Percentiles rank a stretch among this genome's conserved stretches.
Evolutionary conservation across 64 coral and sea anemone species (phyloP).

Genomic region (Porites lutea): DNA sequence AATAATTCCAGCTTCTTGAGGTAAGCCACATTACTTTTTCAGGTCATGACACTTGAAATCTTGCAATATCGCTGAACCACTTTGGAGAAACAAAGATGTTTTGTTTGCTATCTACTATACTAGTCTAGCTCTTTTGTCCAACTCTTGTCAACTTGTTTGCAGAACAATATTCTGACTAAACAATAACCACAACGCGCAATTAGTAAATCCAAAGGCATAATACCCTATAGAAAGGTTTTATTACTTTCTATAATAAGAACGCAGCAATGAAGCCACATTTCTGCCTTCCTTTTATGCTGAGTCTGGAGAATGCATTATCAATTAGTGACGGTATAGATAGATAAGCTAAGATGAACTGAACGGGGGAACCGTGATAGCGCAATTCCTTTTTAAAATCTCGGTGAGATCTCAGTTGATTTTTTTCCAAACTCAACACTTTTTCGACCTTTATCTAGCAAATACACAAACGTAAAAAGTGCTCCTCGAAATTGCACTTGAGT

Average conservation of each 20-base stretch:
- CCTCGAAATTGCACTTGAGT: too few relatives aligned
- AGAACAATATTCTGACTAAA: background rate
- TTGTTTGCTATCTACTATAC: background rate
- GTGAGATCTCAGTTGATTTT: too few relatives aligned
- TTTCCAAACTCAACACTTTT: too few relatives aligned
- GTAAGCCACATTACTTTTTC: background rate
- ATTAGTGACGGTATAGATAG: background rate
- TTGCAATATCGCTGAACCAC: background rate
- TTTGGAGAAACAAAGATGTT: background rate
- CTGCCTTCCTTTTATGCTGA: background rate
- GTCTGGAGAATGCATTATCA: too few relatives aligned
- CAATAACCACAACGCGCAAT: background rate
- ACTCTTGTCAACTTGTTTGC: background rate
- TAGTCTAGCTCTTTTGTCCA: background rate
- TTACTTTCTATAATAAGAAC: background rate
- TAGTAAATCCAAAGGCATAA: background rate
- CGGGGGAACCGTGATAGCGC: too few relatives aligned
- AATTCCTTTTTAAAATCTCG: too few relatives aligned
- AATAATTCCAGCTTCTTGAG: too few relatives aligned
- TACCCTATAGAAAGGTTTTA: background rate
- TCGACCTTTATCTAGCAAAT: too few relatives aligned
- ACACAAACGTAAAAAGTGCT: too few relatives aligned
- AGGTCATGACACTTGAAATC: background rate
- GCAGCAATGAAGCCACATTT: background rate
- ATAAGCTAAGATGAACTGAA: too few relatives aligned